Evolutionary conservation across 1,140 invertebrate species (phyloP), one percentile per base, ranked within the genome.

Genomic region (Tribolium madens): DNA sequence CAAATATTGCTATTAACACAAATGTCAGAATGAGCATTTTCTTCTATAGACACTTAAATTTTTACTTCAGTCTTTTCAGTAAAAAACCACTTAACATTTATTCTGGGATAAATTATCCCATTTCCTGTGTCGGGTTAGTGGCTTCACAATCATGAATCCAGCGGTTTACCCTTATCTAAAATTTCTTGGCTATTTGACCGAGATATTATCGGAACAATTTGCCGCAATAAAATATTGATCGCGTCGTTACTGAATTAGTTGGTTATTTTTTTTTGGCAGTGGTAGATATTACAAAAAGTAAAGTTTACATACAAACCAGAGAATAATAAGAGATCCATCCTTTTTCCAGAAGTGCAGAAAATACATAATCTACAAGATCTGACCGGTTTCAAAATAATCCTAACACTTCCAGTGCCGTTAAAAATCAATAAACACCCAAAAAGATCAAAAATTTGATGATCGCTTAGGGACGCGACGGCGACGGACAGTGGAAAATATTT

Each of bases 111-210:
- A 64, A 64, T 64, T 64, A 64, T 26, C 57, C 14, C n/a, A 64
- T 33, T 64, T 33, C 26, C 21, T 4, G 12, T 33, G 57, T 64
- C 31, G 57, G 21, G 21, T 64, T 64, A 26, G 57, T 64, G 26
- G 57, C 26, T 33, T 33, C 21, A 33, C 57, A 33, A 64, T 64
- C 21, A 64, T 64, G 57, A 64, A 64, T 64, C 57, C 26, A 26
- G 57, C 57, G 57, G 57, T 64, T 64, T 64, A 64, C 21, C 57
- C 57, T 64, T 64, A 64, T 64, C 57, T 21, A 64, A 64, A 64
- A 64, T 64, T 64, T 64, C 57, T 33, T 18, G 10, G 21, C n/a
- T 26, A 14, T 33, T 64, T 64, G 21, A 33, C 57, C 57, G 57
- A 64, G 57, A 64, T 64, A 64, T 64, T 14, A 64, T 64, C 57